A percentile compares a stretch with the other conserved stretches of the same genome.
Evolutionary conservation across 1,140 invertebrate species (phyloP).

Genomic region (Marisa cornuarietis): DNA sequence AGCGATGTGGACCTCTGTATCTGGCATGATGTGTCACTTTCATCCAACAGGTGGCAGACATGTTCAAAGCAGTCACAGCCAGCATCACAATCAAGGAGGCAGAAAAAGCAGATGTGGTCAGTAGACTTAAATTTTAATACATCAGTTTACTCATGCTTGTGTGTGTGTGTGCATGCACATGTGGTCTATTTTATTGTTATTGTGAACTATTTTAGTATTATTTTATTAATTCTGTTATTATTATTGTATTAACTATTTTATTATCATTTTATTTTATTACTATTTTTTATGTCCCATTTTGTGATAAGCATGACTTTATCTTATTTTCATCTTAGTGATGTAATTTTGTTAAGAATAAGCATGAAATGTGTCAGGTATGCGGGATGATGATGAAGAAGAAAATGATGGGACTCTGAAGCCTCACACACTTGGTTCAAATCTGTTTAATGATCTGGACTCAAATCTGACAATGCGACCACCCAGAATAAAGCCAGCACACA

Average conservation of each 20-base stretch:
- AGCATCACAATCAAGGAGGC: constrained; percentile 36
- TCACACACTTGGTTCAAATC: constrained; percentile 19
- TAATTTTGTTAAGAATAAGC: neutral
- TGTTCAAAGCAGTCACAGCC: constrained; percentile 5
- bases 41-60: constrained; percentile 17
- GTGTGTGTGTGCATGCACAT: no score
- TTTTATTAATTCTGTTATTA: no score
- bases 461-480: constrained; percentile 21
- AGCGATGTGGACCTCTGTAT: no score
- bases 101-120: constrained; percentile 41
- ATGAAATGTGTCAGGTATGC: constrained; percentile 37
- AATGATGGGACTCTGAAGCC: constrained; percentile 14
- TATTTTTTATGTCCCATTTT: no score
- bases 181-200: no score
- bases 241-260: no score
- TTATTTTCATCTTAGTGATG: neutral
- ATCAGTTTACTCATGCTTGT: neutral
- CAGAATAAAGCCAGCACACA: constrained; percentile 44
- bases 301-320: no score
- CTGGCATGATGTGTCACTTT: no score
- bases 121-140: neutral
- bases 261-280: no score
- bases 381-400: constrained; percentile 37
- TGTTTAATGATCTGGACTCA: constrained; percentile 41
- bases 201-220: no score